These are phyloP conservation scores for Philopedon plagiatum DNA, from an alignment of 2,888 invertebrate genomes.

Conservation along the genomic window DNA sequence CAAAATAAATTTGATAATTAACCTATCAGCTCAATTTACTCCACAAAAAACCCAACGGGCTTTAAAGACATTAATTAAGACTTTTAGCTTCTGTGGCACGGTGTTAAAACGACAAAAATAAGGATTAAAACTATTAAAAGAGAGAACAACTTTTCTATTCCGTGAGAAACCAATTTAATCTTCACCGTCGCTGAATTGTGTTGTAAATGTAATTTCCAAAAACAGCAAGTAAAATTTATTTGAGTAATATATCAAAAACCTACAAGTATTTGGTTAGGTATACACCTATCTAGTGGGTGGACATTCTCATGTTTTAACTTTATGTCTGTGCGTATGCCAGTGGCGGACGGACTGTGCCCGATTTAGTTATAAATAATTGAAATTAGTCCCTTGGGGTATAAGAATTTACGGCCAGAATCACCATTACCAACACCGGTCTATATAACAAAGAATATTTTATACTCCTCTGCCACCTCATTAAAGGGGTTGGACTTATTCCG, in stretches of 20 bases:
- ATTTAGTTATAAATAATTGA: no score
- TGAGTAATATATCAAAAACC: constrained; percentile 42
- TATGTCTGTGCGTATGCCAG: constrained; percentile 34
- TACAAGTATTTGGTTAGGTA: constrained; percentile 40
- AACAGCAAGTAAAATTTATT: constrained; percentile 42
- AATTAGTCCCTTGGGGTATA: no score
- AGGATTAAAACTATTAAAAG: background rate
- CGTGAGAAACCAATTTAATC: background rate
- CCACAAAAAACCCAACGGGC: background rate
- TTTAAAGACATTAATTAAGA: background rate
- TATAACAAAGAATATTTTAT: no score
- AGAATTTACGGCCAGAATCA: no score
- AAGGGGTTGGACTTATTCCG: no score
- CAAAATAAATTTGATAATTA: background rate
- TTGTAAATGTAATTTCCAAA: constrained; percentile 34
- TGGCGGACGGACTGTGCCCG: no score
- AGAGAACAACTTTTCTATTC: background rate
- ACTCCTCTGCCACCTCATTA: no score
- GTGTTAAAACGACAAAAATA: background rate
- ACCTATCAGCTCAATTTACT: background rate
- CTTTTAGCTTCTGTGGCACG: background rate
- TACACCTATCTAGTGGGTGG: constrained; percentile 41
- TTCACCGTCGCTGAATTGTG: constrained; percentile 22
- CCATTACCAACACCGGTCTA: no score
- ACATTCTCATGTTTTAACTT: constrained; percentile 35